Base-by-base conservation (phyloP, 2,888 invertebrate genomes). In the Acheta domesticus region DNA sequence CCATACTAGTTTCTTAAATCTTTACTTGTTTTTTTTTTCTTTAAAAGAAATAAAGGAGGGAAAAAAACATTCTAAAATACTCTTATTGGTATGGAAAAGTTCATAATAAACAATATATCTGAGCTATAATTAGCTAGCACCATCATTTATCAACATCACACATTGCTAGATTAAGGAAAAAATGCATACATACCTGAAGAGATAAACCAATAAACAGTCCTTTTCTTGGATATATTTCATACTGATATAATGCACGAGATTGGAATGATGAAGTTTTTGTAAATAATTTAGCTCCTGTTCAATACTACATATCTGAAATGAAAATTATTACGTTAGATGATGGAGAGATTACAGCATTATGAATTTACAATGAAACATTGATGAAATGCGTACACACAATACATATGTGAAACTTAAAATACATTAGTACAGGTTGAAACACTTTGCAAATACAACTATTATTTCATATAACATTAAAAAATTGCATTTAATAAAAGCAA, bases 251-350 rank as follows among this genome's bases (percentile, higher is more conserved):
- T 92, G 92, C 11, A 93, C 90, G 78, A 97, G 87, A 85, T 93
- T 92, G 19, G 89, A 87, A 85, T 96, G 94, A 84, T 90, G 90
- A 4, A 96, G 85, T 83, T 92, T 91, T 21, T 91, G 89, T 80
- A 96, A 88, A 36, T 91, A 89, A 84, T 91, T 91, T 73, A 96
- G 88, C 86, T 96, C 96, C 85, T 94, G 93, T 84, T 96, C 95
- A 77, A 96, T 89, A 81, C 89, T 89, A 74, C 88, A 88, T 5
- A 94, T 86, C 86, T 93, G 91, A 78, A 82, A 83, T 74, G 77
- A 76, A 80, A 48, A 49, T 21, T 36, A 36, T 36, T 8, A 36
- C 1, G 8, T 36, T 36, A 36, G 36, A 36, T 62, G 23, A 74
- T 76, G 12, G 16, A 23, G 48, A 79, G 74, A 48, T 14, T 36